These are phyloP conservation scores for Apistogramma diplotaenia DNA, from an alignment of 2,113 vertebrate genomes.

Conservation along the genomic window DNA sequence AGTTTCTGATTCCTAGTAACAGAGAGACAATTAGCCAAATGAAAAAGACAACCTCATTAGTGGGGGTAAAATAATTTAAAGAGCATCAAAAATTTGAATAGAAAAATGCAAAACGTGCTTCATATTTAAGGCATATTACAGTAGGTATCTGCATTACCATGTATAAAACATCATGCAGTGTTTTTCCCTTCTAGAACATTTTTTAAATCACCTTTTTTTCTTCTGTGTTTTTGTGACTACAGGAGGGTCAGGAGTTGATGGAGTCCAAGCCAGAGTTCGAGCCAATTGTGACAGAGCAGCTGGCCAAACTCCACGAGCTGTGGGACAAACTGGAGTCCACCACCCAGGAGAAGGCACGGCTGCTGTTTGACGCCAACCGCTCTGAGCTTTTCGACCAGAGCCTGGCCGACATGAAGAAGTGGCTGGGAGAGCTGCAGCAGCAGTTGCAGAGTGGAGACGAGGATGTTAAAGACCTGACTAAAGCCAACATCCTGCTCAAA, in stretches of 20 bases:
- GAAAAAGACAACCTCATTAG: too few species aligned
- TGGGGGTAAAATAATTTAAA: too few species aligned
- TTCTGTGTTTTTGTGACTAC: background rate
- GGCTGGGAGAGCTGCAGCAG: conserved; percentile 81
- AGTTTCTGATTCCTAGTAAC: too few species aligned
- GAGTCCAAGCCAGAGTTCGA: conserved; percentile 82
- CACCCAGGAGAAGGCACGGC: conserved; percentile 82
- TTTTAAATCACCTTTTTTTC: background rate
- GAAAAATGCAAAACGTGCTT: background rate
- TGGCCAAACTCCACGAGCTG: conserved; percentile 79
- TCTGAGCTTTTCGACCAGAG: conserved; percentile 85
- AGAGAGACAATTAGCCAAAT: too few species aligned
- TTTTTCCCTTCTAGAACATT: background rate
- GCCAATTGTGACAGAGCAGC: conserved; percentile 71
- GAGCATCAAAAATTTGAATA: background rate
- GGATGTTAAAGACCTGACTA: conserved; percentile 87
- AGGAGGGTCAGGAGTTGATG: conserved; percentile 87
- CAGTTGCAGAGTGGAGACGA: conserved; percentile 81
- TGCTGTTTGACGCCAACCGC: conserved; percentile 87
- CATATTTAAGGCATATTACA: background rate
- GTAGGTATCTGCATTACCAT: background rate
- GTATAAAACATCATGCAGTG: background rate
- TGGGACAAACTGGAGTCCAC: conserved; percentile 84
- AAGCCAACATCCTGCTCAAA: conserved; percentile 89
- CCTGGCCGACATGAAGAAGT: conserved; percentile 83